phyloP scores from a whole-genome alignment of 2,113 vertebrate species.

The Epinephelus fuscoguttatus region DNA sequence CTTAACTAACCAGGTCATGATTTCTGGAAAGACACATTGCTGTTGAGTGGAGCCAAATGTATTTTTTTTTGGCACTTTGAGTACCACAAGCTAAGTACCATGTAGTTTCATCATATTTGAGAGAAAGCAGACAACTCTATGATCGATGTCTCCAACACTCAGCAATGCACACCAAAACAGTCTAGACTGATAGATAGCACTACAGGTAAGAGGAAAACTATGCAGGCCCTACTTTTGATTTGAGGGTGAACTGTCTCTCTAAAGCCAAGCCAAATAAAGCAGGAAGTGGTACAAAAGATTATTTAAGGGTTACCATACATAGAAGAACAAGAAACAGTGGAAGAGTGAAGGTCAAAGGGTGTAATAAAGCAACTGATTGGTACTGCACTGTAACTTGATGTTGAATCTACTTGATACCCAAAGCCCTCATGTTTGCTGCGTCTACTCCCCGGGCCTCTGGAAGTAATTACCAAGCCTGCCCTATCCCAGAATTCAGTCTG shows the following conservation, averaged over 20 bases:
- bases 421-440: conserved; percentile 62
- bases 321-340: background rate
- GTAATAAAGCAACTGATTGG: conserved; percentile 1
- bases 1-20: too few species aligned
- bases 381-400: conserved; percentile 25
- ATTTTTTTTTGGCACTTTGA: too few species aligned
- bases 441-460: conserved; percentile 79
- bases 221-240: too few species aligned
- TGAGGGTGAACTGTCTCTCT: background rate
- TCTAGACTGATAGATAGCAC: too few species aligned
- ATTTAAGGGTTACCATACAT: background rate
- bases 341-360: conserved; percentile 12
- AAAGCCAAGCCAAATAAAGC: background rate
- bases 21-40: too few species aligned
- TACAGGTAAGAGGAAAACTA: too few species aligned
- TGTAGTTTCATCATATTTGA: too few species aligned
- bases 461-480: conserved; percentile 85
- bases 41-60: too few species aligned
- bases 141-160: too few species aligned
- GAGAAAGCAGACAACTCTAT: too few species aligned
- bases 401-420: conserved; percentile 56
- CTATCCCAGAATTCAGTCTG: conserved; percentile 82
- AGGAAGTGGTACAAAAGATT: background rate
- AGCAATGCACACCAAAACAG: too few species aligned
- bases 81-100: too few species aligned